phyloP scores from a whole-genome alignment of 2,888 invertebrate genomes.

The Mythimna pallens region DNA sequence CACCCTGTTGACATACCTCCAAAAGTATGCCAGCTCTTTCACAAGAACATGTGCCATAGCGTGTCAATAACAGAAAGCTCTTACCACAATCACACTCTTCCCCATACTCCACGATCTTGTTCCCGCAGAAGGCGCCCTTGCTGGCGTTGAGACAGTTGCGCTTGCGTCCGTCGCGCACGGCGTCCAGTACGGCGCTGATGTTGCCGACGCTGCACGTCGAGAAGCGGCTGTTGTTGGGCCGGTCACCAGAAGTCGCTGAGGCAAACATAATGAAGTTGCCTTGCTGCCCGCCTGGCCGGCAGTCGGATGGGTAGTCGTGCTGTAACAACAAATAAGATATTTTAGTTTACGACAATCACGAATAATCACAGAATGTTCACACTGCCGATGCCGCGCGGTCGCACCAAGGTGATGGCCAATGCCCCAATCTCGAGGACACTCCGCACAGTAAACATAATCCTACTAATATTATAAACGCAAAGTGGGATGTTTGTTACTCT shows the following conservation, averaged over 20 bases:
- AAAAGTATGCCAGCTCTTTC: too few relatives aligned
- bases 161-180: conserved; percentile 97
- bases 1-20: too few relatives aligned
- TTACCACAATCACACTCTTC: conserved; percentile 99
- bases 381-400: too few relatives aligned
- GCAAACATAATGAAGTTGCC: conserved; percentile 99
- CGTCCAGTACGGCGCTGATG: conserved; percentile 98
- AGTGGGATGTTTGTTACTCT: too few relatives aligned
- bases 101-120: conserved; percentile 99
- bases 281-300: conserved; percentile 96
- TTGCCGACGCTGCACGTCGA: conserved; percentile 98
- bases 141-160: conserved; percentile 97
- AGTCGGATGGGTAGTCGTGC: conserved; percentile 98
- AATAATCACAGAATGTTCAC: too few relatives aligned
- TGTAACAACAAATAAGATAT: conserved; percentile 72
- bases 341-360: not conserved
- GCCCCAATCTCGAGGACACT: too few relatives aligned
- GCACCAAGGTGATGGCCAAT: too few relatives aligned
- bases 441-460: too few relatives aligned
- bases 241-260: conserved; percentile 99
- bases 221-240: conserved; percentile 99
- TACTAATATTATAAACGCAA: too few relatives aligned
- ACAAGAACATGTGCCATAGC: too few relatives aligned
- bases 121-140: conserved; percentile 99
- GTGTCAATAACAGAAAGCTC: conserved; percentile 6